These are phyloP conservation scores for Macheiramphus alcinus DNA, from an alignment of 2,113 vertebrate species.

Conservation along the genomic window DNA sequence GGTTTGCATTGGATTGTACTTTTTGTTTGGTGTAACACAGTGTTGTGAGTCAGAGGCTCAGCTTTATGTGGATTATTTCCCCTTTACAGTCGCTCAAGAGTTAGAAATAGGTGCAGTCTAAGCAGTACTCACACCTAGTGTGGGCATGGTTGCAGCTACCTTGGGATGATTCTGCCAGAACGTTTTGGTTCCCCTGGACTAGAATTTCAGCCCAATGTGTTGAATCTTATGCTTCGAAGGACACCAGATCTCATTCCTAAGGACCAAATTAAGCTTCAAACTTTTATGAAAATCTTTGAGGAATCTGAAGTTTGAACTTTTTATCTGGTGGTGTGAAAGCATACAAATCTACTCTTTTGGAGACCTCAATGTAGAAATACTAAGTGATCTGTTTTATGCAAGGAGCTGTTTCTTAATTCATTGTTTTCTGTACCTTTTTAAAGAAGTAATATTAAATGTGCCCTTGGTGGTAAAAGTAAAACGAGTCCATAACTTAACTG, in stretches of 20 bases:
- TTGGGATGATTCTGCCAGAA: not conserved
- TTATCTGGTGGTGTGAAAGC: not conserved
- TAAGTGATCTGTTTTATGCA: not conserved
- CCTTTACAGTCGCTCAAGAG: not conserved
- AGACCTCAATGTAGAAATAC: not conserved
- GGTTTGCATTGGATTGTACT: not conserved
- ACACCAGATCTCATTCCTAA: not conserved
- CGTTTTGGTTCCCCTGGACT: not conserved
- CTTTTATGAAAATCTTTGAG: not conserved
- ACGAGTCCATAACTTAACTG: not conserved
- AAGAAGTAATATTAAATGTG: not conserved
- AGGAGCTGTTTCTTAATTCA: not conserved
- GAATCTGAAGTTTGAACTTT: not conserved
- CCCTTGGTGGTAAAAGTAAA: not conserved
- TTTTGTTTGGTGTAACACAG: not conserved
- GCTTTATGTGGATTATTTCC: not conserved
- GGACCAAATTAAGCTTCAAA: not conserved
- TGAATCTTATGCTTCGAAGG: not conserved
- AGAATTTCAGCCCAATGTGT: not conserved
- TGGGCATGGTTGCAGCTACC: not conserved
- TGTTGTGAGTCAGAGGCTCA: not conserved
- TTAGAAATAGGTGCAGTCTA: not conserved
- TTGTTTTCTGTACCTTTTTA: not conserved
- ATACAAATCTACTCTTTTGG: not conserved
- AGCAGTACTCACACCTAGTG: not conserved